These are phyloP conservation scores for Hippocampus barbouri DNA, from an alignment of 2,113 vertebrate species.

Conservation along the genomic window DNA sequence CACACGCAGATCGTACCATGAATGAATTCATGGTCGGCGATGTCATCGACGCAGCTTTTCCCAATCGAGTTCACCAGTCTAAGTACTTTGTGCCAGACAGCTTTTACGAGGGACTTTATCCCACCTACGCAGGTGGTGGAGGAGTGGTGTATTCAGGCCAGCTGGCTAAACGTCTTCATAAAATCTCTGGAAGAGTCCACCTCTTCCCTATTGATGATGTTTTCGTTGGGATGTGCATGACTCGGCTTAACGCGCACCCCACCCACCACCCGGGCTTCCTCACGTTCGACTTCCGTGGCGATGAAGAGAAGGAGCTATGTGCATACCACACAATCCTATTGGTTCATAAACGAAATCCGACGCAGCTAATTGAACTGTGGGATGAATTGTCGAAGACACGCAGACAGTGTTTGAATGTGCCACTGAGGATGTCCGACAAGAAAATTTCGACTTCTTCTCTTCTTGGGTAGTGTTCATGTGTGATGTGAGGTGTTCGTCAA, in stretches of 20 bases:
- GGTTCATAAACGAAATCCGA: constrained; percentile 68
- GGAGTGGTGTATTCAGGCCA: constrained; percentile 71
- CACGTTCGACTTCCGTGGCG: constrained; percentile 62
- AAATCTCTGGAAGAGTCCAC: constrained; percentile 56
- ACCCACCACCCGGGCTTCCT: constrained; percentile 65
- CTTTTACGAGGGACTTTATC: constrained; percentile 71
- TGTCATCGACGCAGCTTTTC: constrained; percentile 43
- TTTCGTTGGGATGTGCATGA: constrained; percentile 75
- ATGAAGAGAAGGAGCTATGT: constrained; percentile 48
- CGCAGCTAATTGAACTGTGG: constrained; percentile 59
- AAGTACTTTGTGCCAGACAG: constrained; percentile 73
- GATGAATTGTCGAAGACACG: constrained; percentile 4
- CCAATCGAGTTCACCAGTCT: constrained; percentile 17
- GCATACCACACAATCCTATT: constrained; percentile 60
- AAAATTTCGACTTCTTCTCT: too few species aligned
- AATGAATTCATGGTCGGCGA: constrained; percentile 67
- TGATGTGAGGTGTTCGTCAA: too few species aligned
- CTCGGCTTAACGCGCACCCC: constrained; percentile 51
- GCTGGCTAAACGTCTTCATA: constrained; percentile 54
- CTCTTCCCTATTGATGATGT: constrained; percentile 77
- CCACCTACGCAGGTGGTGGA: constrained; percentile 67
- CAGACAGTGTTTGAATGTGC: constrained; percentile 37
- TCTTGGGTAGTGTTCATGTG: too few species aligned
- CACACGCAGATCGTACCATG: neutral
- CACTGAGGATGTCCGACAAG: constrained; percentile 14